phyloP scores from a whole-genome alignment of 2,888 invertebrate genomes.

The Leuctra nigra region DNA sequence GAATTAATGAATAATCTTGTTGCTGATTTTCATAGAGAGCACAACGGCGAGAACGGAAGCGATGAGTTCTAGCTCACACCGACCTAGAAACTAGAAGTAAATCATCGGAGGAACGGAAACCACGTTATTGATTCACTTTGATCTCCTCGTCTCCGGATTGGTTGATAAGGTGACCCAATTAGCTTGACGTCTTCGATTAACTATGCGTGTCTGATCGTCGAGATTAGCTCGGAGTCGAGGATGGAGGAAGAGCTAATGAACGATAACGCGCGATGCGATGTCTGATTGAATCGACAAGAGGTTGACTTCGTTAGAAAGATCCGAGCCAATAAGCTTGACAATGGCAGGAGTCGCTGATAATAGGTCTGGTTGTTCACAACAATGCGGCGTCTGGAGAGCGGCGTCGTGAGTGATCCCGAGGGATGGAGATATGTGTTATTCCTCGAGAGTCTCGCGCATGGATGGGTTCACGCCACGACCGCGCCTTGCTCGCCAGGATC shows the following conservation, averaged over 20 bases:
- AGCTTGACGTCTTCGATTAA: too few relatives aligned
- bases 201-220: background rate
- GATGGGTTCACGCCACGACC: background rate
- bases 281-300: slow-evolving; percentile 6
- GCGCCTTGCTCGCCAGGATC: slow-evolving; percentile 16
- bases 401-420: background rate
- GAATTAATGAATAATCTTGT: slow-evolving; percentile 16
- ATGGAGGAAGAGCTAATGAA: background rate
- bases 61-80: too few relatives aligned
- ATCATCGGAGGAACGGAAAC: too few relatives aligned
- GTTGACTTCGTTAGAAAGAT: slow-evolving; percentile 8
- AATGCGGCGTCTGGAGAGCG: background rate
- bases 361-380: background rate
- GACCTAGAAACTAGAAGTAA: too few relatives aligned
- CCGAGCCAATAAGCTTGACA: background rate
- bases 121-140: too few relatives aligned
- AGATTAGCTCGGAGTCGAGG: background rate
- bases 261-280: slow-evolving; percentile 1
- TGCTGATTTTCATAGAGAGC: slow-evolving; percentile 2
- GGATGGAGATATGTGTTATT: background rate
- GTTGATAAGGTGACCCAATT: too few relatives aligned
- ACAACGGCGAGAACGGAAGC: background rate
- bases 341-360: background rate
- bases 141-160: too few relatives aligned
- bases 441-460: background rate